phyloP scores from a whole-genome alignment of 1,140 invertebrate genomes.

The Zaprionus inermis region DNA sequence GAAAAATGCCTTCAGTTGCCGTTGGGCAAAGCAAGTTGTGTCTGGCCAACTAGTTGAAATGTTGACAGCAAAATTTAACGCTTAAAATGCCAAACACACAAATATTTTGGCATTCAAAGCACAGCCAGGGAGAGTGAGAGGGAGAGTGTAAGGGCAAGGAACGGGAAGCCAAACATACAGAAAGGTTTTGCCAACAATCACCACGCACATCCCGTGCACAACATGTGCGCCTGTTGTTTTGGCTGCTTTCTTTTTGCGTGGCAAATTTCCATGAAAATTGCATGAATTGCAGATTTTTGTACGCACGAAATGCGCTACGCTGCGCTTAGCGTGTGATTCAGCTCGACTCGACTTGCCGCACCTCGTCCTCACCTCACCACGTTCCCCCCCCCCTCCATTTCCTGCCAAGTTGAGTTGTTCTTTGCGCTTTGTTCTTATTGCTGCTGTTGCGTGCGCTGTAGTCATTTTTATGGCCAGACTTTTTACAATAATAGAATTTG shows the following conservation, averaged over 20 bases:
- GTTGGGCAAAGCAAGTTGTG: slow-evolving; percentile 17
- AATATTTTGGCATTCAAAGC: slow-evolving; percentile 78
- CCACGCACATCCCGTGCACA: slow-evolving; percentile 11
- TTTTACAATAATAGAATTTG: slow-evolving; percentile 28
- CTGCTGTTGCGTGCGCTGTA: slow-evolving; percentile 61
- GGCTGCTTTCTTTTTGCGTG: slow-evolving; percentile 52
- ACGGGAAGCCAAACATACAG: slow-evolving; percentile 32
- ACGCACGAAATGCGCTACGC: slow-evolving; percentile 77
- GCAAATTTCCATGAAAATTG: slow-evolving; percentile 82
- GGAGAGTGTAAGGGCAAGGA: neutral
- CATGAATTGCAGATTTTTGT: slow-evolving; percentile 81
- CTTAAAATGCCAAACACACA: slow-evolving; percentile 80
- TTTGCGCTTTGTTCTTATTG: neutral
- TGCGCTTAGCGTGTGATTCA: slow-evolving; percentile 39
- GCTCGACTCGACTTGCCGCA: slow-evolving; percentile 2
- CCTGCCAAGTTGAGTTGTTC: slow-evolving; percentile 19
- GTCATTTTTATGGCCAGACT: slow-evolving; percentile 67
- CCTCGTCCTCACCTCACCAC: too few species aligned
- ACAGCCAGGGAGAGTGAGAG: slow-evolving; percentile 41
- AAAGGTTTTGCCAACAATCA: slow-evolving; percentile 34
- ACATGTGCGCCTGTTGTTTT: slow-evolving; percentile 31
- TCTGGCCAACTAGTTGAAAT: slow-evolving; percentile 41
- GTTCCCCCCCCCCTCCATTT: too few species aligned
- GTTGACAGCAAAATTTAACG: slow-evolving; percentile 81
- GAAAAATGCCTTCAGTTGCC: slow-evolving; percentile 56